Evolutionary conservation across 2,797 vertebrate genomes (phyloP).

Genomic region (Decapterus maruadsi): DNA sequence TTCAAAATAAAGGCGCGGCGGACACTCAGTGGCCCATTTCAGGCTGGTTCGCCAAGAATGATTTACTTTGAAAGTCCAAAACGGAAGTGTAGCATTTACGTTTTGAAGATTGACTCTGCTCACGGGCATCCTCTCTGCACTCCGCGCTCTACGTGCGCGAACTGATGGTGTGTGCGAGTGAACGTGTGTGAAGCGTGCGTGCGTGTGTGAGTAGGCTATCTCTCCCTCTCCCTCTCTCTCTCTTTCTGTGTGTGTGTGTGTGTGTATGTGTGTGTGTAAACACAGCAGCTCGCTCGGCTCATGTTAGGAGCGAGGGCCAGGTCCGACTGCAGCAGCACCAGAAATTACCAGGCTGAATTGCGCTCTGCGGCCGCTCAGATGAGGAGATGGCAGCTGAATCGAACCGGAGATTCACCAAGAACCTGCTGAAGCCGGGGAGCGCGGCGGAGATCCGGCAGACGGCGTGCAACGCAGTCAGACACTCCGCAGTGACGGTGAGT

Average conservation of each 20-base stretch:
- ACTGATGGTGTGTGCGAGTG: slow-evolving; percentile 13
- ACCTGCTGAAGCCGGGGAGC: slow-evolving; percentile 93
- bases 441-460: slow-evolving; percentile 93
- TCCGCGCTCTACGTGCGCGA: slow-evolving; percentile 29
- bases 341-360: slow-evolving; percentile 35
- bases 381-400: slow-evolving; percentile 90
- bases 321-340: slow-evolving; percentile 52
- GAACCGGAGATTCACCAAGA: slow-evolving; percentile 94
- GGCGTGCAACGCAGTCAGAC: slow-evolving; percentile 86
- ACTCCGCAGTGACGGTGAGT: slow-evolving; percentile 83
- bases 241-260: slow-evolving; percentile 16
- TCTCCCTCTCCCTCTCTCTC: too few species aligned
- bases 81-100: slow-evolving; percentile 11
- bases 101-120: not conserved
- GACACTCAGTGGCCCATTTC: rapidly evolving
- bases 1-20: slow-evolving; percentile 65
- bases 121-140: slow-evolving; percentile 37
- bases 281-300: slow-evolving; percentile 62
- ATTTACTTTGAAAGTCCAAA: slow-evolving; percentile 55
- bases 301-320: slow-evolving; percentile 59
- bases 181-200: slow-evolving; percentile 4
- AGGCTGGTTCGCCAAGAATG: rapidly evolving
- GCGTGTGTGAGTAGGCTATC: not conserved
- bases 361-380: slow-evolving; percentile 74
- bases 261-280: slow-evolving; percentile 70